A percentile compares a stretch with the other conserved stretches of the same genome.
Evolutionary conservation across 2,113 vertebrate species (phyloP).

Genomic region (Mormyrus iriodes): DNA sequence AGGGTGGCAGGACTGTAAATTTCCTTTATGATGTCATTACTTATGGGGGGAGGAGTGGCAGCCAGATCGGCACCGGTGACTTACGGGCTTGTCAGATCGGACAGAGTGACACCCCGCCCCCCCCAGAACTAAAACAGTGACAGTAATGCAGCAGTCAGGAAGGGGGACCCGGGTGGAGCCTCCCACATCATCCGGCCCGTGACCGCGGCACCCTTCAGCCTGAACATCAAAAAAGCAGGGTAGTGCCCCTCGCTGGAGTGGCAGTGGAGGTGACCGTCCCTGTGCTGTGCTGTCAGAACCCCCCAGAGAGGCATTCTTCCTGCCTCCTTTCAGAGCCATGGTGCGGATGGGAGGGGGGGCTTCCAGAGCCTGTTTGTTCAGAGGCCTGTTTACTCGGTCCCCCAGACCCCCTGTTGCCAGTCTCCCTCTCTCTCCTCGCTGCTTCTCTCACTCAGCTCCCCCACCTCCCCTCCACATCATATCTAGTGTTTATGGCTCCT

Average conservation of each 20-base stretch:
- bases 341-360: background rate
- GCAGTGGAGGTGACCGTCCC: background rate
- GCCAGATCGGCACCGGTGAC: constrained; percentile 20
- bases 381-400: background rate
- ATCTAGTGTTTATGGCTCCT: constrained; percentile 17
- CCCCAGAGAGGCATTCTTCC: background rate
- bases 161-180: background rate
- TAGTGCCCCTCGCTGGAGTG: background rate
- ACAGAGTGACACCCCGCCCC: background rate
- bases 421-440: background rate
- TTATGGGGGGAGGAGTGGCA: constrained; percentile 37
- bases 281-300: background rate
- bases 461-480: background rate
- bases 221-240: background rate
- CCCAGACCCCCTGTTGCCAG: background rate
- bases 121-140: background rate
- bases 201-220: background rate
- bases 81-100: background rate
- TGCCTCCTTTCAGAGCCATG: background rate
- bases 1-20: constrained; percentile 52
- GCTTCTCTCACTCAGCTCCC: background rate
- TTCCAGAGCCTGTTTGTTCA: background rate
- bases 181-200: background rate
- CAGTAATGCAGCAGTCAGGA: constrained; percentile 22
- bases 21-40: constrained; percentile 63